phyloP scores from a whole-genome alignment of 2,797 vertebrate genomes.

The Acipenser ruthenus region DNA sequence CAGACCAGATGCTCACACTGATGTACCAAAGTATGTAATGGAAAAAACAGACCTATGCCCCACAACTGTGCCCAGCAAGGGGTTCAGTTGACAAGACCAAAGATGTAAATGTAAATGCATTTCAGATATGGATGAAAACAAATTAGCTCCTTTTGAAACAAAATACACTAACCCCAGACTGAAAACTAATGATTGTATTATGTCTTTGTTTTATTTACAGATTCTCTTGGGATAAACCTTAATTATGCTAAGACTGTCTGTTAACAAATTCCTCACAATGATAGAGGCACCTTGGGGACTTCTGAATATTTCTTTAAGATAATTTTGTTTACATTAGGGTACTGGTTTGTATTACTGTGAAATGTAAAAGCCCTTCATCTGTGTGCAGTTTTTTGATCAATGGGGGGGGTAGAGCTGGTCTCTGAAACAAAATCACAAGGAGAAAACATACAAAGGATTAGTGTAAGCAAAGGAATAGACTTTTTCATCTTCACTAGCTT shows the following conservation, averaged over 20 bases:
- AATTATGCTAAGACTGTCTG: background rate
- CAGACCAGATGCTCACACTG: conserved; percentile 7
- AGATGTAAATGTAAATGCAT: background rate
- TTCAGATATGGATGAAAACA: background rate
- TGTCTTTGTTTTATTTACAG: background rate
- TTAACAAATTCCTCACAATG: background rate
- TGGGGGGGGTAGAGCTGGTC: background rate
- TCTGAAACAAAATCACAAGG: background rate
- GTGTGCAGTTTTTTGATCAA: background rate
- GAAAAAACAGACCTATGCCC: background rate
- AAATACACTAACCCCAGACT: background rate
- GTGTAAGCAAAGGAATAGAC: background rate
- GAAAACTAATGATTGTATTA: background rate
- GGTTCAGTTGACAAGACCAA: conserved; percentile 7
- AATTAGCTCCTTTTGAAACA: background rate
- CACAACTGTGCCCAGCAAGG: background rate
- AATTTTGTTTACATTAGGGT: background rate
- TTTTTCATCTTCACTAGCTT: background rate
- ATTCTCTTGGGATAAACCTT: background rate
- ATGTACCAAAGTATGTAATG: background rate
- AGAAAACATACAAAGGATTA: conserved; percentile 1
- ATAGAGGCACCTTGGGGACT: background rate
- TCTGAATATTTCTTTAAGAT: background rate
- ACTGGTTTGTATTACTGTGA: background rate
- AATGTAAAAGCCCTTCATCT: conserved; percentile 2